Evolutionary conservation across 2,113 vertebrate genomes (phyloP), one percentile per base, ranked within the genome.

Genomic region (Corythornis cristatus): DNA sequence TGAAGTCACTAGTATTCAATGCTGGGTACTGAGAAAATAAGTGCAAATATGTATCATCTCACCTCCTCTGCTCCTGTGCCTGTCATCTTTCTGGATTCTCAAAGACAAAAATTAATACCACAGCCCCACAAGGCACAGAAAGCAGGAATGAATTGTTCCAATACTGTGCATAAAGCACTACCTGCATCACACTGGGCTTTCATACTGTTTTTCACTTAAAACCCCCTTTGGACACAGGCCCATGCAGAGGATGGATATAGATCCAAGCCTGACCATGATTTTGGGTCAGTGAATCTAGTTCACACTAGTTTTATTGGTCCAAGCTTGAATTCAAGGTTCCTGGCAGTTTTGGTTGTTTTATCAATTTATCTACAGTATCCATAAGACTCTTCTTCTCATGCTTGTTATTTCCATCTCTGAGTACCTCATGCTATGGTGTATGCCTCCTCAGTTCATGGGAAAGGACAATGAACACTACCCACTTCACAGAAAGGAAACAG

Each of bases 381-480:
- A 12, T 31, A 37, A 50, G 9, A 5, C 5, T 75, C 9, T 75
- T 62, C 18, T 58, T 46, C 20, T 78, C 23, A 35, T 18, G 21
- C 23, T 74, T 78, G 15, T 9, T 48, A 3, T 89, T 84, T 88
- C 26, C 15, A n/a, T 9, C 13, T 76, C 54, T 57, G 42, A 83
- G 50, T 5, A 64, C 2, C 2, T 45, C 17, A 29, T 29, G 9
- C 25, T 51, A 15, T 25, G 67, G 25, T 0, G 0, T 45, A 64
- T 66, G 78, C 51, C 28, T 85, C 40, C 53, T 64, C 26, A 83
- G 28, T 14, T 72, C 8, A 6, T 46, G 11, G 40, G 17, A 83
- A 82, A 72, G 9, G 15, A 40, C n/a, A 62, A 21, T 26, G 19
- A 74, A 61, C 33, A 20, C 29, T 43, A 48, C 8, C 2, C 15